phyloP scores from a whole-genome alignment of 2,113 vertebrate species.

The Bufo bufo region DNA sequence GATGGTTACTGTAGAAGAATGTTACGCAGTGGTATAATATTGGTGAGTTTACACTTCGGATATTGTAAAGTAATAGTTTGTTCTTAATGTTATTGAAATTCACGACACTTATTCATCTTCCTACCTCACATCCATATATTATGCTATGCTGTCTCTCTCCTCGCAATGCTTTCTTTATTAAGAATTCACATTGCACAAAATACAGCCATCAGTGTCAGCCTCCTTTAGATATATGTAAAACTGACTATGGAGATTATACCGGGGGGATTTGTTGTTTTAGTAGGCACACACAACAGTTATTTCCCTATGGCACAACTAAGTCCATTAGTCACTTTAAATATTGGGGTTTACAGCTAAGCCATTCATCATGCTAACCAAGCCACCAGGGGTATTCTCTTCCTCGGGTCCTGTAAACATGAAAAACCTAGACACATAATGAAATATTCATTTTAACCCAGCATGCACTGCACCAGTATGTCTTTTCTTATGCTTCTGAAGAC shows the following conservation, averaged over 20 bases:
- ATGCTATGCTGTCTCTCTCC: not conserved
- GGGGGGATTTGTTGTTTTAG: conserved; percentile 46
- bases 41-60: not conserved
- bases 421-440: conserved; percentile 43
- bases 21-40: not conserved
- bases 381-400: conserved; percentile 37
- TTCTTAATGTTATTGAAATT: not conserved
- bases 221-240: conserved; percentile 44
- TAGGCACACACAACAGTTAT: conserved; percentile 40
- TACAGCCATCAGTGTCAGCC: conserved; percentile 38
- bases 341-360: conserved; percentile 42
- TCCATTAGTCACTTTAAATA: conserved; percentile 57
- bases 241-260: conserved; percentile 18
- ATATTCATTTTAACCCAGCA: conserved; percentile 44
- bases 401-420: conserved; percentile 50
- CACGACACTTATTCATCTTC: not conserved
- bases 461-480: conserved; percentile 2
- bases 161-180: conserved; percentile 38
- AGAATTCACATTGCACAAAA: conserved; percentile 25
- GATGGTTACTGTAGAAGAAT: not conserved
- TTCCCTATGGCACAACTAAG: conserved; percentile 41
- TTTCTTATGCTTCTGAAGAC: conserved; percentile 19
- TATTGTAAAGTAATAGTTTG: not conserved
- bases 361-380: conserved; percentile 42
- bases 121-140: not conserved